Evolutionary conservation across 2,113 vertebrate species (phyloP).

Genomic region (Camelus bactrianus): DNA sequence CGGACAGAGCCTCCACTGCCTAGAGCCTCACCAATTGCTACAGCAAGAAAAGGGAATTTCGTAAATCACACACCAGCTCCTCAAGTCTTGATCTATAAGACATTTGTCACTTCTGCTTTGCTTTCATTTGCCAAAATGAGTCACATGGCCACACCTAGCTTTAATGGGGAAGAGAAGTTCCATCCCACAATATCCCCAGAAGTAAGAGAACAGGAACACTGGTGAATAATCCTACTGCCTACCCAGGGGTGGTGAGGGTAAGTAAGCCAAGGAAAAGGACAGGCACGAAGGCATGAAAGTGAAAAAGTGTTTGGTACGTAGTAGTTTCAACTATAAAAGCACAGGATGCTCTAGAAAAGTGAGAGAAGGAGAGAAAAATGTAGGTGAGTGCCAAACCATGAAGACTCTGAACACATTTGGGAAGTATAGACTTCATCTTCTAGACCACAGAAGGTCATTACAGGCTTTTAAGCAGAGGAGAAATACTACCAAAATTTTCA

Average conservation of each 20-base stretch:
- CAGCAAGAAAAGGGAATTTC: background rate
- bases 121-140: conserved; percentile 11
- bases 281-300: background rate
- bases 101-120: background rate
- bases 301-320: background rate
- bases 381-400: background rate
- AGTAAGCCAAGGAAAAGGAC: background rate
- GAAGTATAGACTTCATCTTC: background rate
- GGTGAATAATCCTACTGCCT: background rate
- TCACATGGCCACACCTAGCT: background rate
- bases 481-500: conserved; percentile 21
- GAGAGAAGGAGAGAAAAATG: background rate
- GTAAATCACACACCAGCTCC: background rate
- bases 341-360: background rate
- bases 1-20: background rate
- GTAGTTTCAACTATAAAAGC: background rate
- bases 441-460: background rate
- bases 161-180: background rate
- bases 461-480: background rate
- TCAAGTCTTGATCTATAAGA: background rate
- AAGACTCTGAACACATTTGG: background rate
- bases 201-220: background rate
- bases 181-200: background rate
- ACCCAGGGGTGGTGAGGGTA: background rate
- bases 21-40: no score